Evolutionary conservation across 1,140 invertebrate genomes (phyloP).

Genomic region (Cotesia glomerata): DNA sequence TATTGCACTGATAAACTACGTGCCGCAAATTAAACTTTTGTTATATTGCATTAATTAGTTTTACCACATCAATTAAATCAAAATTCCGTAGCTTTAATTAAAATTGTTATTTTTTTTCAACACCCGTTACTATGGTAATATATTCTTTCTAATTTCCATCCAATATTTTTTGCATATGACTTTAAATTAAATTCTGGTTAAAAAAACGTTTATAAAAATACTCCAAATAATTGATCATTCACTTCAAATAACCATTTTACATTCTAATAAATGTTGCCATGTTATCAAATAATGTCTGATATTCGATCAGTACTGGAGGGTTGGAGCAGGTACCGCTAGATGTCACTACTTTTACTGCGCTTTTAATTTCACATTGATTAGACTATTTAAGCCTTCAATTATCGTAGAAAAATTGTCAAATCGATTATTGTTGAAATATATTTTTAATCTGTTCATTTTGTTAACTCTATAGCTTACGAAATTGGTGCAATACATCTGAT

Average conservation of each 20-base stretch:
- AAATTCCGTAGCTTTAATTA: conserved; percentile 22
- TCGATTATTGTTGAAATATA: neutral
- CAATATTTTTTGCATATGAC: neutral
- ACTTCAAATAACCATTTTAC: too few species aligned
- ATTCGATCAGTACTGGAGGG: conserved; percentile 22
- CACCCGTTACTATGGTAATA: neutral
- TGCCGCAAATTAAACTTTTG: conserved; percentile 40
- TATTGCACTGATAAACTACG: conserved; percentile 50
- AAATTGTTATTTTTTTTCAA: conserved; percentile 12
- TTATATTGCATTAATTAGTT: conserved; percentile 44
- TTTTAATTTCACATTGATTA: neutral
- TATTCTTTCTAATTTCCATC: neutral
- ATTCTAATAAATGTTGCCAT: too few species aligned
- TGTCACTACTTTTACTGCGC: conserved; percentile 49
- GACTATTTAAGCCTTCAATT: too few species aligned
- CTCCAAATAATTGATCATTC: too few species aligned
- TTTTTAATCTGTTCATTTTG: neutral
- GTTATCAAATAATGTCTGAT: too few species aligned
- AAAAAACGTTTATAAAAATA: too few species aligned
- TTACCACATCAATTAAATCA: conserved; percentile 23
- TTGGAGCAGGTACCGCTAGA: conserved; percentile 50
- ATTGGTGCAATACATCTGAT: too few species aligned
- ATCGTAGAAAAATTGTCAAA: neutral
- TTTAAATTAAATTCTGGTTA: too few species aligned
- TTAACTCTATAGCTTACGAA: neutral